Evolutionary conservation across 2,888 invertebrate genomes (phyloP), one percentile per base, ranked within the genome.

Genomic region (Drosophila diplacantha): DNA sequence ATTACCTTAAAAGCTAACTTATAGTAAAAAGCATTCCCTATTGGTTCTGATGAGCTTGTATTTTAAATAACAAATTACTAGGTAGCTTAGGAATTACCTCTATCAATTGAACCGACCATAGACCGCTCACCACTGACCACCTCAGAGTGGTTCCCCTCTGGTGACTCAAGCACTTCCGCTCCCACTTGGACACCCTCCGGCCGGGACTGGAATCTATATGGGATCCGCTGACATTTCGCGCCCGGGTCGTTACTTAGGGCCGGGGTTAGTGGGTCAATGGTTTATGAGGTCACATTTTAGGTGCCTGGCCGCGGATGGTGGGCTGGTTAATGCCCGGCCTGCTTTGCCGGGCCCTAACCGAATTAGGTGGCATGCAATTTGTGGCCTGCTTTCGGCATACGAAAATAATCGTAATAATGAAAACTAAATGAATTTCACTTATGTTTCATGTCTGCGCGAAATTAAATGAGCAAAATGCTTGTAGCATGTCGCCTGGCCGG

Each of bases 391-490:
- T 77, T 72, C 69, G 56, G 57, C 39, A 59, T 44, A 57, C 72
- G 22, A 63, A 44, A 60, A 60, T 55, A 69, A 63, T 61, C 55
- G 60, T 50, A 59, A 66, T 55, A 83, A 75, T 79, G 74, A 74
- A 83, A 81, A 74, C 72, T 75, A 79, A 80, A 79, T 79, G 76
- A 76, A 79, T 71, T 74, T 83, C 74, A 81, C 84, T 83, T 83
- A 83, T 81, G 68, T 80, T 70, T 76, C 84, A 82, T 83, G 80
- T 73, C 68, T 71, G 69, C 35, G 71, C 64, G 68, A 83, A 80
- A 80, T 80, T 79, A 80, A 83, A 80, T 76, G 76, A 74, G 69
- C 66, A 69, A 65, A 75, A 75, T 75, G 72, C 72, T 68, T 70
- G 69, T 79, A 58, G 83, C 78, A 83, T 78, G 78, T 82, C 65